Base-by-base conservation (phyloP, 2,888 invertebrate genomes). In the Nebria salina region DNA sequence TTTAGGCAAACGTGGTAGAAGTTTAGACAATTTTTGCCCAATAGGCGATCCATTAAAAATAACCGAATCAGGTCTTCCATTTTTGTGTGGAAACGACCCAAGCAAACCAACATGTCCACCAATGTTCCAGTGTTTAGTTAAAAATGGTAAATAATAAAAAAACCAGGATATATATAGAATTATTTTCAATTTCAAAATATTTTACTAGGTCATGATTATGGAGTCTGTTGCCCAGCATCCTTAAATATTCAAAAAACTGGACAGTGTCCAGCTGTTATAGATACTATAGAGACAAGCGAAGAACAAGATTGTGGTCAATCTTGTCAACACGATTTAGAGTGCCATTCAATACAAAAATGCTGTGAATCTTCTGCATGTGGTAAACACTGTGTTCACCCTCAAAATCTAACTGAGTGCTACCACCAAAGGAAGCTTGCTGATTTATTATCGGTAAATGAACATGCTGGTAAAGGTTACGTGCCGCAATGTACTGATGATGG, bases 51-150 rank as follows among this genome's bases (percentile, higher is more conserved):
- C 94, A 0, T 89, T 95, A 66, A 90, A 94, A 73, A 93, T 95
- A 73, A 91, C 90, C 7, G 95, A 95, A 84, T 94, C 94, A 2
- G 92, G 92, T 54, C 90, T 95, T 73, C 96, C 96, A 0, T 96
- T 96, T 88, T 90, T 96, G 42, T 96, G 96, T 86, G 96, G 96
- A 13, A 92, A 92, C 26, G 94, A 94, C 66, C 92, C 94, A 5
- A 95, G 95, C 54, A 95, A 96, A 89, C 96, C 96, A 0, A 92
- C 92, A 84, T 97, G 96, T 86, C 96, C 96, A 0, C 95, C 95
- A 0, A 90, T 95, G 83, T 96, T 96, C 88, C 92, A 93, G 85
- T 96, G 96, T 86, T 90, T 94, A 82, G 95, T 96, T 8, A 94
- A 96, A 86, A 91, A 91, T 88, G 93, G 93, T 92, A 89, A 85